Evolutionary conservation across 2,888 invertebrate genomes (phyloP).

Genomic region (Oscheius sp.): DNA sequence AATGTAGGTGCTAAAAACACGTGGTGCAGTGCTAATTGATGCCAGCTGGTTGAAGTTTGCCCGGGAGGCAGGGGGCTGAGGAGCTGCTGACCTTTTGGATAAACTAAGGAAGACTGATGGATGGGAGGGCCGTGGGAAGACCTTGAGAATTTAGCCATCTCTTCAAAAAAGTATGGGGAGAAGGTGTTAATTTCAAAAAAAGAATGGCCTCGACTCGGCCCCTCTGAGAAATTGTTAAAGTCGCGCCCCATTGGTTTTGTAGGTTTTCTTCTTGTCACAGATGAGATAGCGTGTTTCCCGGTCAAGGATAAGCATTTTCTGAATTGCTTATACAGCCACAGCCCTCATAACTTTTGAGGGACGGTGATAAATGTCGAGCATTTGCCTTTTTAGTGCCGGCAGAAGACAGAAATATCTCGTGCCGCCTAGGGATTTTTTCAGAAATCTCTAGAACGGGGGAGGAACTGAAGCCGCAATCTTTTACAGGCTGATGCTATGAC

Average conservation of each 20-base stretch:
- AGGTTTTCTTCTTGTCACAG: background rate
- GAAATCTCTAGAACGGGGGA: no score
- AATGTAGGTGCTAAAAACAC: background rate
- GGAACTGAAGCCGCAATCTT: no score
- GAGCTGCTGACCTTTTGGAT: constrained; percentile 24
- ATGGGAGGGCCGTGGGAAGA: background rate
- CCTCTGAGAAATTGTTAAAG: constrained; percentile 2
- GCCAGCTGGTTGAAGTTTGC: constrained; percentile 16
- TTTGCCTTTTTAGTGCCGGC: no score
- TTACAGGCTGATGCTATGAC: no score
- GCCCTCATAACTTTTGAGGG: no score
- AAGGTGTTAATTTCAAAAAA: constrained; percentile 13
- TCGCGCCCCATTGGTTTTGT: constrained; percentile 16
- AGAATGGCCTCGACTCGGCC: background rate
- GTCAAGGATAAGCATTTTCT: constrained; percentile 20
- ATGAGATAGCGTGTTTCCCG: constrained; percentile 3
- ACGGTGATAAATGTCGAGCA: no score
- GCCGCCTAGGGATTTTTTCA: no score
- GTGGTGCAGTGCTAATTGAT: constrained; percentile 27
- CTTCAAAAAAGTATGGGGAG: background rate
- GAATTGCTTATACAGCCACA: no score
- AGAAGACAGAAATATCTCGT: no score
- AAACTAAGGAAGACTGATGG: background rate
- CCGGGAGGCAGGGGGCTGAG: background rate
- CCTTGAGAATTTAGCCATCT: background rate